Percentiles rank a stretch among this genome's conserved stretches.
Conservation (phyloP, 1,140 invertebrate species). For the Manduca sexta region DNA sequence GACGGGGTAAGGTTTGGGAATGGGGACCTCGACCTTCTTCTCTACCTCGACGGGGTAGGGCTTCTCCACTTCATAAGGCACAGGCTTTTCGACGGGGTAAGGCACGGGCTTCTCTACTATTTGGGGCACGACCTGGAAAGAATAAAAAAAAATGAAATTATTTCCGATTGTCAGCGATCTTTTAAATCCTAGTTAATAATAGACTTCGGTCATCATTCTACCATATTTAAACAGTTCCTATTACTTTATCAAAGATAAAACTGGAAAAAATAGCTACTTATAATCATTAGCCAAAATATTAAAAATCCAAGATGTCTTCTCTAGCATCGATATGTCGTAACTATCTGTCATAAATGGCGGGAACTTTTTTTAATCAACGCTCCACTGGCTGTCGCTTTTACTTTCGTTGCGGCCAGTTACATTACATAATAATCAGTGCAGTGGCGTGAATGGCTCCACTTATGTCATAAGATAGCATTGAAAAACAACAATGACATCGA, state of each 20-base stretch:
- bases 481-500: background rate
- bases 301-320: too few relatives aligned
- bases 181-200: too few relatives aligned
- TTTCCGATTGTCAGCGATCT: too few relatives aligned
- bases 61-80: slow-evolving; percentile 84
- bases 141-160: too few relatives aligned
- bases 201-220: too few relatives aligned
- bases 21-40: slow-evolving; percentile 83
- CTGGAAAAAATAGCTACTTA: too few relatives aligned
- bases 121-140: slow-evolving; percentile 73
- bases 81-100: slow-evolving; percentile 83
- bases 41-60: slow-evolving; percentile 85
- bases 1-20: slow-evolving; percentile 85
- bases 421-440: slow-evolving; percentile 38
- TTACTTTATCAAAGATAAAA: too few relatives aligned
- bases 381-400: slow-evolving; percentile 37
- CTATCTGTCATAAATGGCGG: slow-evolving; percentile 16
- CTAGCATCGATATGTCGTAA: too few relatives aligned
- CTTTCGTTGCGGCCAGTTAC: slow-evolving; percentile 37
- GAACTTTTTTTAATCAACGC: slow-evolving; percentile 27
- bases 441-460: slow-evolving; percentile 27
- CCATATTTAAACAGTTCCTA: too few relatives aligned
- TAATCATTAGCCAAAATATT: too few relatives aligned
- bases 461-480: slow-evolving; percentile 24
- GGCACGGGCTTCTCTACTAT: slow-evolving; percentile 83